Conservation (phyloP, 2,888 invertebrate genomes). For the Plebejus melissa region DNA sequence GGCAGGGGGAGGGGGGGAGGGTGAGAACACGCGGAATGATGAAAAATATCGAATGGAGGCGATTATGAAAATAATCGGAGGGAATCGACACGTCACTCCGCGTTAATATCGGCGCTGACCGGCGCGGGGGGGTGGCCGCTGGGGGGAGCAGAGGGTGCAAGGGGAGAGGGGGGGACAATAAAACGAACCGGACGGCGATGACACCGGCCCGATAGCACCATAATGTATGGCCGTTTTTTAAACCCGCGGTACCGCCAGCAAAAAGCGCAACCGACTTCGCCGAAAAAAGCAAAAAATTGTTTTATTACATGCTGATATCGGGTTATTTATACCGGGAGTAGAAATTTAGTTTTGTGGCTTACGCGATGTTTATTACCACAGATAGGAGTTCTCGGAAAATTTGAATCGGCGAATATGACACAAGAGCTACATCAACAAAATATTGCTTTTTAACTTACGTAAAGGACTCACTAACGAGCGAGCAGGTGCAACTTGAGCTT, state of each 20-base stretch:
- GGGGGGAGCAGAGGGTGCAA: background rate
- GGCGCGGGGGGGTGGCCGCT: background rate
- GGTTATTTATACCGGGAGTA: slow-evolving; percentile 6
- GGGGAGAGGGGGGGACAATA: slow-evolving; percentile 24
- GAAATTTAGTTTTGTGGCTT: background rate
- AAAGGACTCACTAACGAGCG: slow-evolving; percentile 2
- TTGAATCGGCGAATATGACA: background rate
- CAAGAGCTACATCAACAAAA: background rate
- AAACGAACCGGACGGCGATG: slow-evolving; percentile 24
- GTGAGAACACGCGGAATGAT: background rate
- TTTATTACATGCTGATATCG: slow-evolving; percentile 16
- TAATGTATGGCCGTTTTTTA: slow-evolving; percentile 20
- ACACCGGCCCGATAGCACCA: slow-evolving; percentile 18
- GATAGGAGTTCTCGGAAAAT: background rate
- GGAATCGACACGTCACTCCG: slow-evolving; percentile 22
- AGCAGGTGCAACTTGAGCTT: slow-evolving; percentile 1
- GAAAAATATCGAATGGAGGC: slow-evolving; percentile 26
- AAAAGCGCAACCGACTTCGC: slow-evolving; percentile 8
- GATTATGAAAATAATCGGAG: slow-evolving; percentile 24
- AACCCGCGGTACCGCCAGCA: slow-evolving; percentile 6
- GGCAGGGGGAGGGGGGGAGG: background rate
- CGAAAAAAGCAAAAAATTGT: slow-evolving; percentile 1
- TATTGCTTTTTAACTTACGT: background rate
- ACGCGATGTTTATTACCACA: background rate
- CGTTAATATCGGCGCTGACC: slow-evolving; percentile 13